A percentile compares a stretch with the other conserved stretches of the same genome.
Evolutionary conservation across 2,888 invertebrate genomes (phyloP).

Genomic region (Xestia rhomboidea): DNA sequence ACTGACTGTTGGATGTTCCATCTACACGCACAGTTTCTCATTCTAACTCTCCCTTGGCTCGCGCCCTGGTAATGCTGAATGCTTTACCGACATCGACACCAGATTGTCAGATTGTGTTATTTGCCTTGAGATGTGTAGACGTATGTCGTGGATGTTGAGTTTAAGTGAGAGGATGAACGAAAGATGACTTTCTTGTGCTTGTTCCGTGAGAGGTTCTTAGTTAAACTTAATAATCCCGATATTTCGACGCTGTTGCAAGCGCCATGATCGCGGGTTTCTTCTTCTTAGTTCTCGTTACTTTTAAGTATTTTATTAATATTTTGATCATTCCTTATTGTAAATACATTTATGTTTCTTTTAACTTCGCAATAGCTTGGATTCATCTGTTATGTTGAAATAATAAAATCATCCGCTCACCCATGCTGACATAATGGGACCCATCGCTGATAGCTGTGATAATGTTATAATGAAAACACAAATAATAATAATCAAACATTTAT

Average conservation of each 20-base stretch:
- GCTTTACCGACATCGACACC: too few relatives aligned
- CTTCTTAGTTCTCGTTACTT: not conserved
- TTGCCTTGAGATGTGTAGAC: too few relatives aligned
- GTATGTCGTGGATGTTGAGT: too few relatives aligned
- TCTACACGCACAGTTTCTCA: too few relatives aligned
- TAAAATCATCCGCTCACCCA: not conserved
- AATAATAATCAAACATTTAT: constrained; percentile 65
- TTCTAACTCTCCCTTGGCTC: too few relatives aligned
- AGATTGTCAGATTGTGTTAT: too few relatives aligned
- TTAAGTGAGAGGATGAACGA: not conserved
- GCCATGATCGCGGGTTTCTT: too few relatives aligned
- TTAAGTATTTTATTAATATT: not conserved
- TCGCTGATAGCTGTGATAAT: not conserved
- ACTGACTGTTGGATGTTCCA: not conserved
- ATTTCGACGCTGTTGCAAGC: too few relatives aligned
- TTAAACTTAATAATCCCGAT: too few relatives aligned
- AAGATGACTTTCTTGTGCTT: not conserved
- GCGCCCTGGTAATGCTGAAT: too few relatives aligned
- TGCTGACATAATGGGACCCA: too few relatives aligned
- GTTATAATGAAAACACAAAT: constrained; percentile 25
- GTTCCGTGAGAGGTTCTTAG: too few relatives aligned
- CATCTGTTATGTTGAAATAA: not conserved
- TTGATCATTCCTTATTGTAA: not conserved
- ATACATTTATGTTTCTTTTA: not conserved
- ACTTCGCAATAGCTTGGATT: not conserved